Conservation (phyloP, 2,113 vertebrate species). For the Engraulis encrasicolus region DNA sequence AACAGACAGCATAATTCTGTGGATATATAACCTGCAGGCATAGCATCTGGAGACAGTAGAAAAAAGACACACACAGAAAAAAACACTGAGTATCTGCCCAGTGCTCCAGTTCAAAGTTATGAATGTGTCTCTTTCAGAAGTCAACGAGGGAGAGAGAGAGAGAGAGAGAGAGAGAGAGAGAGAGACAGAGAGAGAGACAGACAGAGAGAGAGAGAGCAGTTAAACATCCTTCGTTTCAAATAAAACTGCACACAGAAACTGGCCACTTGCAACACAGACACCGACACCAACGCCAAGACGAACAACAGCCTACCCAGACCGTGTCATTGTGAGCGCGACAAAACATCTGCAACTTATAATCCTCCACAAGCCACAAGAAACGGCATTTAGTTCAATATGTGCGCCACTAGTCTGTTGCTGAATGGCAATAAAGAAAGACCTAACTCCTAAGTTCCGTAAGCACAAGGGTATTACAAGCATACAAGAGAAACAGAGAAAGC, state of each 20-base stretch:
- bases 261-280: neutral
- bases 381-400: too few relatives aligned
- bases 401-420: too few relatives aligned
- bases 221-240: neutral
- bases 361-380: neutral
- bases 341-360: constrained; percentile 9
- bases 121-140: constrained; percentile 5
- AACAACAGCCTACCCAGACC: neutral
- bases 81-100: neutral
- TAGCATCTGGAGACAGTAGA: neutral
- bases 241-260: neutral
- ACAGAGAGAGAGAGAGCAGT: neutral
- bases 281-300: neutral
- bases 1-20: neutral
- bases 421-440: too few relatives aligned
- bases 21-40: neutral
- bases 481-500: neutral
- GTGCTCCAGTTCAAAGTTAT: neutral
- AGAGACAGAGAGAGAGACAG: neutral
- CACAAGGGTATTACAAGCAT: neutral
- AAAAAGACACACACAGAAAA: neutral
- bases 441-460: too few relatives aligned
- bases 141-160: neutral
- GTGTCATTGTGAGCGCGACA: neutral
- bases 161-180: too few relatives aligned